Base-by-base conservation (phyloP, 2,888 invertebrate genomes). In the Bellardia bayeri region DNA sequence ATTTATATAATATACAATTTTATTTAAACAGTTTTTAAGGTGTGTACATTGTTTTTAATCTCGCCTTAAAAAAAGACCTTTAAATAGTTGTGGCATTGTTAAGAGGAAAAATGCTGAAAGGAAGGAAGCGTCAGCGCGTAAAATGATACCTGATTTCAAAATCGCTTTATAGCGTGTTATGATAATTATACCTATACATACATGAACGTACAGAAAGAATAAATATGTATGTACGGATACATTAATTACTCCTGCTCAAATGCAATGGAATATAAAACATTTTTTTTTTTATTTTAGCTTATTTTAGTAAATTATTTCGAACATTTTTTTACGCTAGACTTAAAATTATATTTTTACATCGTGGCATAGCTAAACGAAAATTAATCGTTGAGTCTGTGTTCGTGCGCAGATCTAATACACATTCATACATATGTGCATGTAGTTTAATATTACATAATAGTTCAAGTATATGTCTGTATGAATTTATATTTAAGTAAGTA, bases 111-210 rank as follows among this genome's bases (percentile, higher is more conserved):
- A 76, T 54, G 68, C 16, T 13, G n/a, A 82, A 82, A 80, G 76
- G 80, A 80, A 80, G 72, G 40, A 82, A 75, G 79, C 85, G 75
- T 84, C 84, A 82, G 82, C 51, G 71, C 81, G 63, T 84, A 82
- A 75, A 82, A 61, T 80, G 85, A 82, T 86, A 75, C 49, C 64
- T 69, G 86, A 79, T 79, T 75, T 75, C 42, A 69, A 86, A 63
- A 68, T 85, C 64, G 54, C 76, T 79, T 37, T 75, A 75, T 86
- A 16, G 86, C 82, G 64, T 82, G 79, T 75, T 63, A 69, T 72
- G 69, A 69, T 64, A 74, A 75, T 79, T 75, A 82, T 45, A 69
- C 78, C 72, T 16, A 45, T 45, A 69, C 78, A 78, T 16, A 45
- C 42, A 71, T 76, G 56, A 58, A 61, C 30, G 33, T 54, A 56